These are phyloP conservation scores for Xestoiulus laeticollis DNA, from an alignment of 2,888 invertebrate species.

Conservation along the genomic window DNA sequence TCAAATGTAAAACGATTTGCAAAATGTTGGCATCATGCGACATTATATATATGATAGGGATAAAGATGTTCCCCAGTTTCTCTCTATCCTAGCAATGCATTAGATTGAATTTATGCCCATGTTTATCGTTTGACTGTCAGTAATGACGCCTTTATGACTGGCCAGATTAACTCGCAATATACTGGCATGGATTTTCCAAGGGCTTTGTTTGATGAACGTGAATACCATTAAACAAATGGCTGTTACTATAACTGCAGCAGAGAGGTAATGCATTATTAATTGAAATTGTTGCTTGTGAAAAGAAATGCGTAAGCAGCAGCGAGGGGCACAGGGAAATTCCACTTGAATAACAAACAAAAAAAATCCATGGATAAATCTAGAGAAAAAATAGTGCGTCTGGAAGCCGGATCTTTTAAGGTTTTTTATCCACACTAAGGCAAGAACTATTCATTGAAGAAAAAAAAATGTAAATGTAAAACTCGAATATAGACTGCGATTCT, in stretches of 20 bases:
- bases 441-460: neutral
- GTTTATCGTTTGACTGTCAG: constrained; percentile 48
- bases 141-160: constrained; percentile 52
- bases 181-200: neutral
- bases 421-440: neutral
- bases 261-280: constrained; percentile 48
- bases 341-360: neutral
- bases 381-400: neutral
- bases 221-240: constrained; percentile 45
- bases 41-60: neutral
- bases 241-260: neutral
- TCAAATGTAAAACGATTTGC: neutral
- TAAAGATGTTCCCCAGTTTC: neutral
- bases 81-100: constrained; percentile 19
- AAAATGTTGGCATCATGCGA: neutral
- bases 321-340: neutral
- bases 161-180: constrained; percentile 46
- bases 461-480: neutral
- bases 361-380: neutral
- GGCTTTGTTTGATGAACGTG: constrained; percentile 43
- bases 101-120: constrained; percentile 47
- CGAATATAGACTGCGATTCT: neutral
- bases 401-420: too few relatives aligned
- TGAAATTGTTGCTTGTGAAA: neutral
- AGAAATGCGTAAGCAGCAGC: neutral